Percentiles rank a stretch among this genome's conserved stretches.
These are phyloP conservation scores for Elysia crispata DNA, from an alignment of 2,888 invertebrate genomes.

Conservation along the genomic window DNA sequence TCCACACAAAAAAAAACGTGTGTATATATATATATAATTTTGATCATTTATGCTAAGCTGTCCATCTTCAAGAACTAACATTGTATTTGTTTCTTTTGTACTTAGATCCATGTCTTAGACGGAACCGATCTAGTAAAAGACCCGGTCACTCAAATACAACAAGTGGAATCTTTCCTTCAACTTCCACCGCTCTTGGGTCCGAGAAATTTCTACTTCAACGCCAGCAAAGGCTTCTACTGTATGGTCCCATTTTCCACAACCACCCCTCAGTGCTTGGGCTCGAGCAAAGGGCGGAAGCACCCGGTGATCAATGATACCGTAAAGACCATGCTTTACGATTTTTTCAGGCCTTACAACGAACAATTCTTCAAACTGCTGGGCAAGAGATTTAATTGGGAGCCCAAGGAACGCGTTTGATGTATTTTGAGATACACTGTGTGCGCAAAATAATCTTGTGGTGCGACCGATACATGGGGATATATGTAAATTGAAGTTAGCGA, in stretches of 20 bases:
- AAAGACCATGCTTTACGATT: conserved; percentile 27
- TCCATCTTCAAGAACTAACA: not conserved
- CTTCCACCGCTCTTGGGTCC: conserved; percentile 14
- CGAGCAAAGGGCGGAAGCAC: conserved; percentile 22
- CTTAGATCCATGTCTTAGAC: conserved; percentile 29
- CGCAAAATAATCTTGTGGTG: too few relatives aligned
- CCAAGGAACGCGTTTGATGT: not conserved
- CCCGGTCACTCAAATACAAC: conserved; percentile 21
- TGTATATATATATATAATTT: too few relatives aligned
- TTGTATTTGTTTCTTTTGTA: not conserved
- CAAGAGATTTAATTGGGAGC: conserved; percentile 16
- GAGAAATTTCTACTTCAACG: conserved; percentile 37
- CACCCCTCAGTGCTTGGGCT: not conserved
- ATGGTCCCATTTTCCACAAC: conserved; percentile 14
- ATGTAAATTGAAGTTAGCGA: too few relatives aligned
- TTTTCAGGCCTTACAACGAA: conserved; percentile 33
- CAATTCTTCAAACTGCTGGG: conserved; percentile 34
- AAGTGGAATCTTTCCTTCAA: conserved; percentile 29
- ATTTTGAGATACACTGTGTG: too few relatives aligned
- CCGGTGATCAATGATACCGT: not conserved
- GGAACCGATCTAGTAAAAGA: conserved; percentile 3
- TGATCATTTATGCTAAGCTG: too few relatives aligned
- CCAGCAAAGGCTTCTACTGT: conserved; percentile 44
- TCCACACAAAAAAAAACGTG: too few relatives aligned
- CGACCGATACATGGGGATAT: too few relatives aligned